Evolutionary conservation across 2,888 invertebrate genomes (phyloP), one percentile per base, ranked within the genome.

Genomic region (Opisthograptis luteolata): DNA sequence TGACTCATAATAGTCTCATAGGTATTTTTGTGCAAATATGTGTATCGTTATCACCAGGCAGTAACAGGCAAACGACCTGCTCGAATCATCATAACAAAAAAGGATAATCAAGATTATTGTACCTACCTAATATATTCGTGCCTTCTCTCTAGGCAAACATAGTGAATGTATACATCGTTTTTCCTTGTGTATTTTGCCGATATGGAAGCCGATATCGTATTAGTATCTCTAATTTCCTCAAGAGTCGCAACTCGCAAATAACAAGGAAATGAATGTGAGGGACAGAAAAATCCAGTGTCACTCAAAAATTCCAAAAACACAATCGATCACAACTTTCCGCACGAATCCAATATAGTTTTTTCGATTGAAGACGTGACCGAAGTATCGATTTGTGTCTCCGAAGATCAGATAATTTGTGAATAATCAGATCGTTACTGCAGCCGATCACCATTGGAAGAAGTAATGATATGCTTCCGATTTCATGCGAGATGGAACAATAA

Each of bases 311-410:
- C 27, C 50, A 25, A 17, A 42, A 34, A 44, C 32, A 37, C 10
- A 24, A 77, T 73, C 71, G 68, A 74, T 79, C 73, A 71, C 70
- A 73, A 64, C 70, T 79, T 81, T 81, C 79, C 82, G 87, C 87
- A 87, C 87, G 88, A 87, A 65, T 81, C 70, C 68, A 59, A 62
- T 62, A 79, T 49, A 10, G 34, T 77, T 84, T 81, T 82, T 83
- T 82, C 75, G 66, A 74, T 68, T 63, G 65, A 69, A 70, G 70
- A 83, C 88, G 87, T 87, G 87, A 84, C 80, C 70, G 70, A 64
- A 64, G 58, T 69, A 65, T 66, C 73, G 67, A 70, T 70, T n/a
- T 72, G 69, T 69, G 67, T 67, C 66, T 61, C 64, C 73, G 64
- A 71, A 66, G 62, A 71, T 73, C 77, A 73, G 72, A 73, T 80